Evolutionary conservation across 2,113 vertebrate genomes (phyloP).

Genomic region (Sapajus apella): DNA sequence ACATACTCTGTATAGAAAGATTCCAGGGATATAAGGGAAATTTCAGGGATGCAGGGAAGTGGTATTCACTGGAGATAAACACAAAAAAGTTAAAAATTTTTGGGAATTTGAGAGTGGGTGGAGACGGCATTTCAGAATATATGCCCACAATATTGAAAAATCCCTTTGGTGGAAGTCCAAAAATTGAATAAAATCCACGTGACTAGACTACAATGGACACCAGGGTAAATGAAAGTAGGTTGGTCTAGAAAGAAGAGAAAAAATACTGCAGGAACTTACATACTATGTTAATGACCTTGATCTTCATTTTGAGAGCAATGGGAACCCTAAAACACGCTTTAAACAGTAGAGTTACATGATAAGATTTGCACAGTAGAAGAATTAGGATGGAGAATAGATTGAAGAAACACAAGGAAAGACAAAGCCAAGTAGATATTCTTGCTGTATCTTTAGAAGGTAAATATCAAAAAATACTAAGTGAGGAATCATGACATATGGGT

Average conservation of each 20-base stretch:
- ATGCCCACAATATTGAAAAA: not conserved
- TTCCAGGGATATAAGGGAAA: not conserved
- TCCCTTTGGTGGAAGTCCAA: not conserved
- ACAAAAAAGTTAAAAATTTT: not conserved
- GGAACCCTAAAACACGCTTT: not conserved
- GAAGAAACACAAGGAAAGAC: not conserved
- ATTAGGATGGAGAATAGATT: not conserved
- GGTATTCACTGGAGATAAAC: not conserved
- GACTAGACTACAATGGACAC: not conserved
- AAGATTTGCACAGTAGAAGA: not conserved
- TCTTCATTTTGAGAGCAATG: not conserved
- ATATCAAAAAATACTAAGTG: not conserved
- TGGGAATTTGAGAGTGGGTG: not conserved
- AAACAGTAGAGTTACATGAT: not conserved
- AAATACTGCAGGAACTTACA: not conserved
- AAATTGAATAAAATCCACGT: not conserved
- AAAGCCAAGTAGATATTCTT: not conserved
- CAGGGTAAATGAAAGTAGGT: not conserved
- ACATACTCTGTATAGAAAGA: not conserved
- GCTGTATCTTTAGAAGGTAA: not conserved
- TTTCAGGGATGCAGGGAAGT: not conserved
- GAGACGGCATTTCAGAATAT: not conserved
- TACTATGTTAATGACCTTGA: not conserved
- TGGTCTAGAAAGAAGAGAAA: not conserved
- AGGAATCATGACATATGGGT: not conserved